These are phyloP conservation scores for Phrynocephalus guinanensis DNA, from an alignment of 2,797 vertebrate genomes.

Conservation along the genomic window DNA sequence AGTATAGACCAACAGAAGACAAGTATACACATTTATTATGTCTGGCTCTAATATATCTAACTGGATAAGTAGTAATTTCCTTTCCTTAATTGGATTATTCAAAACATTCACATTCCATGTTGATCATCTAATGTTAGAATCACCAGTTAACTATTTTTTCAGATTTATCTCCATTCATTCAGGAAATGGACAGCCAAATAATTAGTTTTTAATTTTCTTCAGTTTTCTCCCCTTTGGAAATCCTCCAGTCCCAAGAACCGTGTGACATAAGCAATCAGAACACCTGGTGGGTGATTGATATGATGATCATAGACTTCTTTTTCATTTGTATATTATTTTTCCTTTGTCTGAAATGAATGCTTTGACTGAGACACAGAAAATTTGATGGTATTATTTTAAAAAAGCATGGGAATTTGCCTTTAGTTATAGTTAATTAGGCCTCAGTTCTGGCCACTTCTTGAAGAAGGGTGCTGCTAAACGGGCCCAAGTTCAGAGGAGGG, in stretches of 20 bases:
- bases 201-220: slow-evolving; percentile 27
- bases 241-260: neutral
- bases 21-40: slow-evolving; percentile 49
- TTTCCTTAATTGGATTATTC: slow-evolving; percentile 55
- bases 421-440: no score
- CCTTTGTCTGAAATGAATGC: neutral
- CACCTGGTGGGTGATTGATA: neutral
- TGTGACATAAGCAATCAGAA: neutral
- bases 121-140: slow-evolving; percentile 24
- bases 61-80: slow-evolving; percentile 47
- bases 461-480: no score
- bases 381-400: no score
- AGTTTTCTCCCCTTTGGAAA: neutral
- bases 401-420: no score
- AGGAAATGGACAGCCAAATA: slow-evolving; percentile 2
- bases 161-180: slow-evolving; percentile 23
- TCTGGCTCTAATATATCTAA: slow-evolving; percentile 44
- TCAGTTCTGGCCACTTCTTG: no score
- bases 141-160: slow-evolving; percentile 5
- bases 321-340: neutral
- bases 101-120: neutral
- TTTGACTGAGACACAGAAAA: neutral
- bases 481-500: no score
- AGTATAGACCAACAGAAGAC: slow-evolving; percentile 50
- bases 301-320: neutral